Conservation (phyloP, 2,797 vertebrate genomes). For the Pitangus sulphuratus region DNA sequence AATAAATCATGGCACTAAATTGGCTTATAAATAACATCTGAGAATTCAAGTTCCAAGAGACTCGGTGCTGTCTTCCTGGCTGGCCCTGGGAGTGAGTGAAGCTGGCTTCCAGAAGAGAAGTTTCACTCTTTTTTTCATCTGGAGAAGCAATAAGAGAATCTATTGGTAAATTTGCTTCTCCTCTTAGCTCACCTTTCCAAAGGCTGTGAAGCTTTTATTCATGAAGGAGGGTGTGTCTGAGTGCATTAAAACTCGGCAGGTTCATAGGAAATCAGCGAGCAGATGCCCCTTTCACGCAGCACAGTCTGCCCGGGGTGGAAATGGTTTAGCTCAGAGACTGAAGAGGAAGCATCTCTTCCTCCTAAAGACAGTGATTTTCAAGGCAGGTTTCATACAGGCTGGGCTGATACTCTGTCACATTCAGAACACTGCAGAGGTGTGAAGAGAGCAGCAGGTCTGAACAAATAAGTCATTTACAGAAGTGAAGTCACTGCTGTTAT, state of each 20-base stretch:
- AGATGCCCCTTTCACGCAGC: neutral
- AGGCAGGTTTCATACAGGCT: neutral
- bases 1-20: neutral
- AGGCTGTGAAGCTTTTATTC: neutral
- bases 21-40: neutral
- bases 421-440: neutral
- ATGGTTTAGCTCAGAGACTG: neutral
- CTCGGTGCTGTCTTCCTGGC: neutral
- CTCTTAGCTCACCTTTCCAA: neutral
- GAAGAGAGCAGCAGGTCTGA: neutral
- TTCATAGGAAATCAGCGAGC: neutral
- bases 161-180: neutral
- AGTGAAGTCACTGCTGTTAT: neutral
- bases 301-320: neutral
- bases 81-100: neutral
- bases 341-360: neutral
- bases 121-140: neutral
- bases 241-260: neutral
- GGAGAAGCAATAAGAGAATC: neutral
- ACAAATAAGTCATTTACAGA: neutral
- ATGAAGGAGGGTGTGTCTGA: too few relatives aligned
- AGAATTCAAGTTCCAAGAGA: neutral
- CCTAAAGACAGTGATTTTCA: neutral
- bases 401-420: neutral
- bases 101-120: neutral